Evolutionary conservation across 2,797 vertebrate genomes (phyloP).

Genomic region (Chloroceryle inda): DNA sequence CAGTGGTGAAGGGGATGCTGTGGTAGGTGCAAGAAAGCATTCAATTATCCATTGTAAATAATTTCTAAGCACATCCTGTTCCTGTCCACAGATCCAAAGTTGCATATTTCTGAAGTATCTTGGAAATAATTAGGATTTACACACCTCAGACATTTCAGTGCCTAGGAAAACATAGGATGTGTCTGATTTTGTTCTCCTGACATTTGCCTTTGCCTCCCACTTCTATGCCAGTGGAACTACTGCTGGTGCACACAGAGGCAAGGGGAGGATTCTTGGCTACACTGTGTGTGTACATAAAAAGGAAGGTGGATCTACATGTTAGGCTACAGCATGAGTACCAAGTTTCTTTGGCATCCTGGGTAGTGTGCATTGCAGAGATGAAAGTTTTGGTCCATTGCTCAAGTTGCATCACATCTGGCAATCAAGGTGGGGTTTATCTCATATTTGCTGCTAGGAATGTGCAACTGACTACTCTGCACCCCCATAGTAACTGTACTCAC

Average conservation of each 20-base stretch:
- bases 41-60: neutral
- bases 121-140: neutral
- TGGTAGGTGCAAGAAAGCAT: neutral
- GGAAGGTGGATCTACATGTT: neutral
- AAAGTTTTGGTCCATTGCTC: neutral
- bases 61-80: neutral
- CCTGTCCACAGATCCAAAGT: neutral
- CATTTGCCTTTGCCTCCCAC: fast-evolving
- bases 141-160: neutral
- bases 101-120: neutral
- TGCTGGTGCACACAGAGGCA: neutral
- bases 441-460: neutral
- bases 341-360: neutral
- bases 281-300: fast-evolving
- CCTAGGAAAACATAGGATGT: neutral
- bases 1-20: neutral
- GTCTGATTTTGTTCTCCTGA: neutral
- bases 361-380: neutral
- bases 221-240: neutral
- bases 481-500: neutral
- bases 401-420: neutral
- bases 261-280: neutral
- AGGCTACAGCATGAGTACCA: neutral
- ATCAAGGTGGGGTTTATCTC: neutral
- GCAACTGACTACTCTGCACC: neutral